Evolutionary conservation across 1,140 invertebrate genomes (phyloP), one percentile per base, ranked within the genome.

Genomic region (Aricia agestis): DNA sequence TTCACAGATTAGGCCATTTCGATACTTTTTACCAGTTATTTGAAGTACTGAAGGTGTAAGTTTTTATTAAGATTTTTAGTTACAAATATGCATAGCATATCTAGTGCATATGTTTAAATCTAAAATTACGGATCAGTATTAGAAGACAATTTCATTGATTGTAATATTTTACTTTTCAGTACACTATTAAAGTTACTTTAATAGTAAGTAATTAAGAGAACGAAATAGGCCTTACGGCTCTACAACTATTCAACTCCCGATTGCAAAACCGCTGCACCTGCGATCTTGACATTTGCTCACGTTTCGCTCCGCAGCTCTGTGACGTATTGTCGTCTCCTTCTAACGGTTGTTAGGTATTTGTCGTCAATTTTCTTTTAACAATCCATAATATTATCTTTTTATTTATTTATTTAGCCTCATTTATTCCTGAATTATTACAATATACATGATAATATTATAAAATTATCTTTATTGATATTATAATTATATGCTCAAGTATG

Each of bases 211-310:
- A 52, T 52, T 52, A 52, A 52, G 11, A 15, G 45, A 13, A 52
- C 9, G 10, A 15, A 52, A 52, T 52, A 52, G 45, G 13, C 45
- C 45, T 52, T 52, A 52, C 45, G 45, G 45, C 45, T 52, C 10
- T 52, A 42, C 67, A 58, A 68, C 66, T 45, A 74, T 72, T 71
- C 25, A 63, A 72, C 66, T 76, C 69, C 71, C 69, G 45, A 72
- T 82, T 83, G 74, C 81, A 67, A 80, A 73, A 82, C 61, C 69
- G 31, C 75, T 76, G 72, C 74, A 77, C 74, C 76, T 41, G 72
- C 74, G 81, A 72, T 82, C 81, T 84, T 84, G 82, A 82, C 81
- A 82, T 82, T 84, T 84, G 74, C 72, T 70, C 76, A 78, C 72
- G 72, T 63, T 67, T 18, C 45, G 68, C 74, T 67, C 36, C 36